Conservation (phyloP, 2,888 invertebrate species). For the Apamea epomidion region DNA sequence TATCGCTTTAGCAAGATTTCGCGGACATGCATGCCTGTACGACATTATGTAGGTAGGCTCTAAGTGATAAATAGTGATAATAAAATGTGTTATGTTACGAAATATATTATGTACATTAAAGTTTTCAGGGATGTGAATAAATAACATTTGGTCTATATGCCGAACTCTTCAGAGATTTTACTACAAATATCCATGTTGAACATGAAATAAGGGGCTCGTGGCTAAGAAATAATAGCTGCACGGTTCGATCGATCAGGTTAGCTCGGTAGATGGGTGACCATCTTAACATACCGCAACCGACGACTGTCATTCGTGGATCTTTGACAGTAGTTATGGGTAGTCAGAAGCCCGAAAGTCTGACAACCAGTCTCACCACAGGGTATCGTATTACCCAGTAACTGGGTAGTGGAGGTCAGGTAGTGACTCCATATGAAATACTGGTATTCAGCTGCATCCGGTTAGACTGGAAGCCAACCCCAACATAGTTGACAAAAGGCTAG, state of each 20-base stretch:
- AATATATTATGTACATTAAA: constrained; percentile 42
- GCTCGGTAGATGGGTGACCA: no score
- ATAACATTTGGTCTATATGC: background rate
- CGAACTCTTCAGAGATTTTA: background rate
- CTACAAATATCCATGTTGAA: background rate
- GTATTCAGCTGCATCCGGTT: background rate
- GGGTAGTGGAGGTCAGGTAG: background rate
- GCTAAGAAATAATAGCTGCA: background rate
- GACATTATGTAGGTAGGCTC: constrained; percentile 62
- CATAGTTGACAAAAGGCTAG: background rate
- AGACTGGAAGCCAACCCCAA: background rate
- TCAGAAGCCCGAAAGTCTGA: background rate
- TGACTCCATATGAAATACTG: background rate
- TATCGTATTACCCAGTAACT: background rate
- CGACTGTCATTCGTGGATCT: background rate
- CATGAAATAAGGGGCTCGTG: background rate
- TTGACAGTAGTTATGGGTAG: background rate
- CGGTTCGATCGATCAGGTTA: background rate
- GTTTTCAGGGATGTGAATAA: constrained; percentile 1
- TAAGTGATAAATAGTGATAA: constrained; percentile 74
- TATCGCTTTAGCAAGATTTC: constrained; percentile 84
- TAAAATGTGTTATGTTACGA: constrained; percentile 66
- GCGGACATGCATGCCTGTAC: constrained; percentile 74
- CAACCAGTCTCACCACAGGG: background rate
- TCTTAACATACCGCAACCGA: no score